Base-by-base conservation (phyloP, 2,113 vertebrate genomes). In the Oreochromis niloticus region DNA sequence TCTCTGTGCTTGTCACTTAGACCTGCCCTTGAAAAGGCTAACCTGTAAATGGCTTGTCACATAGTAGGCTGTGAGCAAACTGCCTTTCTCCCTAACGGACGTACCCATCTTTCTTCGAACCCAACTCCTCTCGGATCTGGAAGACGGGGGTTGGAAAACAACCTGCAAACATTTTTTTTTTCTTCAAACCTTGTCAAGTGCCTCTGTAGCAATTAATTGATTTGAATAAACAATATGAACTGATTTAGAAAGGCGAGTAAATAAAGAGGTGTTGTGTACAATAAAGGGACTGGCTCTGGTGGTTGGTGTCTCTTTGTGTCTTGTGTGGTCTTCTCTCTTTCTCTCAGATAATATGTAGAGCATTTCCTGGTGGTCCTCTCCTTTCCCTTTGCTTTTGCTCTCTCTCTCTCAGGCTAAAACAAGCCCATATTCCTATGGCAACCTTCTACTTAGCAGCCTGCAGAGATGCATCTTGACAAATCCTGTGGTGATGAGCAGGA, bases 211-310 rank as follows among this genome's bases (percentile, higher is more conserved):
- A 86, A 52, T 93, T 87, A 90, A 94, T 92, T 95, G 94, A 96
- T 94, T 93, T 95, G 88, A 95, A 92, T 92, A 92, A 92, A 92
- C 79, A 89, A 79, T 85, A 81, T 90, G 89, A 91, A 85, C 85
- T 89, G 91, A 93, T 92, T 88, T 93, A 88, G 73, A 90, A 91
- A 88, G 85, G 80, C 87, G 79, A 92, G 82, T 87, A 91, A 96
- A 95, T 95, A 96, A 97, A 96, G 94, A 94, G 93, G 93, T 96
- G 90, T 94, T 94, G 93, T 97, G 95, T 95, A 96, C 87, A 96
- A 96, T 96, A 96, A 97, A 96, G 90, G 95, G 94, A 92, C 92
- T 94, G 88, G 43, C 93, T 95, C 88, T 96, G 96, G 96, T 96
- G 96, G 96, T 92, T 96, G 95, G 95, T 96, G 95, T 96, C 93